phyloP scores from a whole-genome alignment of 1,140 invertebrate species.

The Drosophila gunungcola region DNA sequence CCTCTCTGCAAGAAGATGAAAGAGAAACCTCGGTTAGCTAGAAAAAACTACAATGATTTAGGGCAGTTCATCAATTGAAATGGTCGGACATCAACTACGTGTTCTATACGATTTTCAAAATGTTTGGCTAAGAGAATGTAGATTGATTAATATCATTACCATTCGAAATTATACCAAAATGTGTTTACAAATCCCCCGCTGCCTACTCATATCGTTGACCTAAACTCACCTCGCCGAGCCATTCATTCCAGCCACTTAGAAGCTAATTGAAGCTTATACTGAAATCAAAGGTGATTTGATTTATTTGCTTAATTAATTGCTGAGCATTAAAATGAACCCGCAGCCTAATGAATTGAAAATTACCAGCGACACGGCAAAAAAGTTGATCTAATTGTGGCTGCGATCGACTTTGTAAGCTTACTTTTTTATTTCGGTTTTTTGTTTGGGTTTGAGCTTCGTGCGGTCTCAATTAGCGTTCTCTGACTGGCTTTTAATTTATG shows the following conservation, averaged over 20 bases:
- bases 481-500: constrained; percentile 72
- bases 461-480: constrained; percentile 63
- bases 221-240: constrained; percentile 8
- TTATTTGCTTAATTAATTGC: constrained; percentile 74
- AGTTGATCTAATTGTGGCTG: constrained; percentile 66
- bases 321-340: constrained; percentile 56
- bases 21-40: constrained; percentile 18
- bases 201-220: constrained; percentile 4
- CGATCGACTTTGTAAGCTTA: constrained; percentile 25
- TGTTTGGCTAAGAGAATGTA: background rate
- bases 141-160: too few species aligned
- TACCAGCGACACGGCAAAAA: constrained; percentile 29
- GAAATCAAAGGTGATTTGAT: constrained; percentile 52
- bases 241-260: constrained; percentile 21
- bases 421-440: constrained; percentile 23
- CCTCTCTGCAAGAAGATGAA: constrained; percentile 90
- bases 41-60: background rate
- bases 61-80: background rate
- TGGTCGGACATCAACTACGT: background rate
- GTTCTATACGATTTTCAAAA: constrained; percentile 2
- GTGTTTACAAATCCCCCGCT: background rate
- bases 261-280: constrained; percentile 36
- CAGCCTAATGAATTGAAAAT: constrained; percentile 46
- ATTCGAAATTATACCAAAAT: too few species aligned
- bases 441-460: constrained; percentile 33